phyloP scores from a whole-genome alignment of 2,888 invertebrate genomes.

The Morpho helenor region DNA sequence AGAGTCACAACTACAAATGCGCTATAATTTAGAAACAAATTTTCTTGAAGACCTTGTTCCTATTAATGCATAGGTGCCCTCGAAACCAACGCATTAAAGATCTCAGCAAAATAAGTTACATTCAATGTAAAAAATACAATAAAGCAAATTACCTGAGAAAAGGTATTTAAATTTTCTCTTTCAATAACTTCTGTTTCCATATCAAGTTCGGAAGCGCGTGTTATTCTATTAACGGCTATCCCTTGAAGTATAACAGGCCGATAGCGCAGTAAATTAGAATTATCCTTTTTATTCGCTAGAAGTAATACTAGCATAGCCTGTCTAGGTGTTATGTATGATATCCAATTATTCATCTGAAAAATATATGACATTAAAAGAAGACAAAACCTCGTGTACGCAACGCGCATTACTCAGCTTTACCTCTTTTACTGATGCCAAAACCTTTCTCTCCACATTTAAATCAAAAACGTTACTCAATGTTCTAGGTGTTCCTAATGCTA shows the following conservation, averaged over 20 bases:
- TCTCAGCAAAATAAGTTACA: background rate
- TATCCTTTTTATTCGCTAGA: conserved; percentile 61
- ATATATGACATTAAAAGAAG: background rate
- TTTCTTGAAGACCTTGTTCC: no score
- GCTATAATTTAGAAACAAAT: no score
- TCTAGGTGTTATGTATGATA: conserved; percentile 49
- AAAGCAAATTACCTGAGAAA: conserved; percentile 39
- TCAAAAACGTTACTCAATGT: conserved; percentile 47
- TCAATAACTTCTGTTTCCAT: conserved; percentile 71
- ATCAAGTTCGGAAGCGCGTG: conserved; percentile 55
- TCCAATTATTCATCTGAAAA: conserved; percentile 60
- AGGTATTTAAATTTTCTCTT: conserved; percentile 50
- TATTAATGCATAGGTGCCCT: no score
- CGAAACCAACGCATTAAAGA: background rate
- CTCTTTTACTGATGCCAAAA: conserved; percentile 48
- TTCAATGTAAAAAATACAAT: background rate
- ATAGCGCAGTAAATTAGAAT: conserved; percentile 50
- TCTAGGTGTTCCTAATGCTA: conserved; percentile 50
- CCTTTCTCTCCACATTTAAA: conserved; percentile 42
- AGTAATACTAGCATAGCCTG: conserved; percentile 60
- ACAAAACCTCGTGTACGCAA: no score
- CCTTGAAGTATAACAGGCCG: conserved; percentile 57
- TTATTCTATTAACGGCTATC: conserved; percentile 66
- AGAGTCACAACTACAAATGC: no score
- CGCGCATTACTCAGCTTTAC: conserved; percentile 31